Conservation (phyloP, 2,797 vertebrate species). For the Clarias laeviceps region DNA sequence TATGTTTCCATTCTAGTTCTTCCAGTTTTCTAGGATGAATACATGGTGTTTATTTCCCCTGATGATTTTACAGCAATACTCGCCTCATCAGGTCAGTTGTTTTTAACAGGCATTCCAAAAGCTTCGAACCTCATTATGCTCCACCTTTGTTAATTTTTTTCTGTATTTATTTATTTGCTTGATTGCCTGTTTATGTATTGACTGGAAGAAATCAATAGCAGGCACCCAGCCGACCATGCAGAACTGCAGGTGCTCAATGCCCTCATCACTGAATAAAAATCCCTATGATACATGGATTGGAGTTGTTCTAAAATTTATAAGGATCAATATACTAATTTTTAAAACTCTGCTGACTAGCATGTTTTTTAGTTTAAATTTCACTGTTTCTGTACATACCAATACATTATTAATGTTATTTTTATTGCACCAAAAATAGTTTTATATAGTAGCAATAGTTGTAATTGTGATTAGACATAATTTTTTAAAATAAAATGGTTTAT, state of each 20-base stretch:
- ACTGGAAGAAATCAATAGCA: constrained; percentile 47
- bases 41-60: background rate
- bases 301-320: constrained; percentile 33
- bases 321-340: constrained; percentile 16
- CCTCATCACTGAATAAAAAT: constrained; percentile 43
- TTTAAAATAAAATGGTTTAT: background rate
- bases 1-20: background rate
- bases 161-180: too few species aligned
- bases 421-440: too few species aligned
- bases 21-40: background rate
- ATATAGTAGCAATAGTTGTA: background rate
- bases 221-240: constrained; percentile 36
- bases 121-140: constrained; percentile 11
- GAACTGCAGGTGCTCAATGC: constrained; percentile 21
- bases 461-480: background rate
- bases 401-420: background rate
- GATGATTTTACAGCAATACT: constrained; percentile 5
- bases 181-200: constrained; percentile 31
- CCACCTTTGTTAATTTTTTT: constrained; percentile 24
- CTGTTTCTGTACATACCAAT: background rate
- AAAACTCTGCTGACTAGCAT: background rate
- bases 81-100: background rate
- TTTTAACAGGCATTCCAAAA: constrained; percentile 27
- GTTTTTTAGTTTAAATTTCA: background rate
- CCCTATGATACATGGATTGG: constrained; percentile 4